Evolutionary conservation across 64 coral and sea anemone genomes (phyloP), one percentile per base, ranked within the genome.

Genomic region (Stylophora pistillata): DNA sequence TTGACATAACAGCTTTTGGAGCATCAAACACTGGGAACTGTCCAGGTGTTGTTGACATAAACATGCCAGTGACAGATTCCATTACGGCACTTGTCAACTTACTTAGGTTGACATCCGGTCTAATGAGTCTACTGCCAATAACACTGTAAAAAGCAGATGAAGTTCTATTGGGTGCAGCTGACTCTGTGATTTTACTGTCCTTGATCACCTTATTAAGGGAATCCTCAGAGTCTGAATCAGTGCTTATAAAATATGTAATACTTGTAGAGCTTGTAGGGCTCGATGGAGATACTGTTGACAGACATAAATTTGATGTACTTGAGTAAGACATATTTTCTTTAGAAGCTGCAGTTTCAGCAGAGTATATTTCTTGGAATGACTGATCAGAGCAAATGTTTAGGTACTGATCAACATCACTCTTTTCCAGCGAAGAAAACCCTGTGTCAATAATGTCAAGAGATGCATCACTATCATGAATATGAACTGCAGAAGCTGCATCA

Each of bases 61-160:
- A 95, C 87, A 99, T 93, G 28, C 93, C 97, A 23, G 93, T 76
- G 1, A 98, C 96, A 27, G 96, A 98, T 52, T 89, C 91, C 26
- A 95, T 54, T 56, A 99, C 97, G 17, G 87, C 90, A 88, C 83
- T 92, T 12, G 97, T 99, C 2, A 99, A 28, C 62, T 93, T 99
- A 54, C 88, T 91, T 47, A 99, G 87, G 62, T 95, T 89, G 18
- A 95, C 86, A 30, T 99, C 97, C 57, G 90, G 87, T 84, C 92
- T 87, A 10, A 87, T 74, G 15, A 74, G 85, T 37, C 68, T 72
- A 25, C 70, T 59, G 9, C 70, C 20, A 31, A 87, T 21, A 74
- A 33, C 65, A 71, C 56, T 79, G 69, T 89, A 62, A 69, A 77
- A 66, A 30, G 26, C 53, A 28, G 34, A 77, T 53, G 87, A 70